These are phyloP conservation scores for Aphelenchoides avenae DNA, from an alignment of 1,140 invertebrate species.

Conservation along the genomic window DNA sequence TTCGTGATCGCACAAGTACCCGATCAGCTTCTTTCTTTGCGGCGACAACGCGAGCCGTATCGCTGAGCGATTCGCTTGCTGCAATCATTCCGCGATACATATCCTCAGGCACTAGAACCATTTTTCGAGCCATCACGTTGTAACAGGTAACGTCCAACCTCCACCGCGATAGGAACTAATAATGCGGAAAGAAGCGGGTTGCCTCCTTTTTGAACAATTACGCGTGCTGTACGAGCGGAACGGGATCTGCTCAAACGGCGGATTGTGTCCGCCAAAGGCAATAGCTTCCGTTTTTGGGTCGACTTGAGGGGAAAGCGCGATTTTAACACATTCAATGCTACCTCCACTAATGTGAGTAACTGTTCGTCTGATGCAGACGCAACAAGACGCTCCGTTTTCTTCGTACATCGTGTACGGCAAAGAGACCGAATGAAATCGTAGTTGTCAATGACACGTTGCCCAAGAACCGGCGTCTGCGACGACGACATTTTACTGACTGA, in stretches of 20 bases:
- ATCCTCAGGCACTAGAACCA: conserved; percentile 16
- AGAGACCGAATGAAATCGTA: too few species aligned
- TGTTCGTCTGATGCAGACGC: too few species aligned
- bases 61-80: conserved; percentile 1
- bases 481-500: too few species aligned
- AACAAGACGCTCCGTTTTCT: too few species aligned
- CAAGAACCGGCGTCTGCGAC: too few species aligned
- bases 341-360: conserved; percentile 9
- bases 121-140: conserved; percentile 12
- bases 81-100: conserved; percentile 8
- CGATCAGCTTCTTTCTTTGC: not conserved
- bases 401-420: too few species aligned
- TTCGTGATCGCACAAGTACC: not conserved
- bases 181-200: conserved; percentile 13
- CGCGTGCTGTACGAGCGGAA: not conserved
- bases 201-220: conserved; percentile 17
- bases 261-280: conserved; percentile 8
- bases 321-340: conserved; percentile 10
- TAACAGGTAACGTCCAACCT: not conserved
- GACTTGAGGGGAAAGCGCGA: not conserved
- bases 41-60: not conserved
- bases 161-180: conserved; percentile 7
- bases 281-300: not conserved
- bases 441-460: too few species aligned
- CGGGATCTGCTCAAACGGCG: not conserved